Base-by-base conservation (phyloP, 2,888 invertebrate species). In the Tolmerus cingulatus region DNA sequence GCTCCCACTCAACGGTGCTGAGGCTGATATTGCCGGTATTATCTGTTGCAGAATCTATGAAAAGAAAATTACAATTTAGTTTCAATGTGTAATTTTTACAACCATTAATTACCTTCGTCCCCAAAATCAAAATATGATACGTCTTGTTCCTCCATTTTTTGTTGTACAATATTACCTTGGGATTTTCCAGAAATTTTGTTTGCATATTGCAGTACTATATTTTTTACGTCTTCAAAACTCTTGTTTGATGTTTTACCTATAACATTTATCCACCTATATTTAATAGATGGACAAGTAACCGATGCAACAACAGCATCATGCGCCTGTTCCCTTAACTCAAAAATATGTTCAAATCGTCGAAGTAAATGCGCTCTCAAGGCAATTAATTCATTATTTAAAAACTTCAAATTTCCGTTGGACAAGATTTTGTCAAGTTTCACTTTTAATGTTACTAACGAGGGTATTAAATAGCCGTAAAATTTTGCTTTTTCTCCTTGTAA, bases 391-490 rank as follows among this genome's bases (percentile, higher is more conserved):
- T 78, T 78, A 78, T 78, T 78, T 40, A 78, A 43, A 43, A 40
- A 78, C 5, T 78, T 78, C 23, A 78, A 78, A 40, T 37, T 43
- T n/a, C 40, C 43, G 1, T 14, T 43, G 7, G 78, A 19, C 5
- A 14, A n/a, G n/a, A 78, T 78, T 87, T 86, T 88, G 19, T 57
- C 82, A 40, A 86, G 84, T 76, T 86, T 87, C 30, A 57, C 77
- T 74, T 82, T 86, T 66, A 88, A 88, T 57, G 89, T 89, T 0
- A 87, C 87, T 8, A 89, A 76, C 5, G 88, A 87, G 16, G 89
- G 87, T 51, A 89, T 57, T 51, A 89, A 74, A 87, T 87, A 88
- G 14, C 88, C 89, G 74, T 88, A 88, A 78, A 87, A 34, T 87
- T 9, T 27, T 30, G 34, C 27, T 27, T 34, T 30, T 16, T 30